These are phyloP conservation scores for Neofelis nebulosa DNA, from an alignment of 2,113 vertebrate species.

Conservation along the genomic window DNA sequence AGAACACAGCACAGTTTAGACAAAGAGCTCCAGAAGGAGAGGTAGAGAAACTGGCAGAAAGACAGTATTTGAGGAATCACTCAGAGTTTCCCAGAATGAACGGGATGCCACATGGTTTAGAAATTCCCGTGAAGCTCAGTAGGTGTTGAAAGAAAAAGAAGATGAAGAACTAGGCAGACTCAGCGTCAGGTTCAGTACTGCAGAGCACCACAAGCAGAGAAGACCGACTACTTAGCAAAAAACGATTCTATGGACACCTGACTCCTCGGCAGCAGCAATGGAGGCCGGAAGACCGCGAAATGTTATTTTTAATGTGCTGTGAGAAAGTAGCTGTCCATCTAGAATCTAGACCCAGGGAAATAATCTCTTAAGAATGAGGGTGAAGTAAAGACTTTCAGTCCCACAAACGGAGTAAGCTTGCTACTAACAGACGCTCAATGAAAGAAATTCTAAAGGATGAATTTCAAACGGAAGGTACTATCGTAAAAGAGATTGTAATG, in stretches of 20 bases:
- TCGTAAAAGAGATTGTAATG: slow-evolving; percentile 4
- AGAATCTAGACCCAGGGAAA: not conserved
- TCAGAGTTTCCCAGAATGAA: slow-evolving; percentile 21
- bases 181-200: not conserved
- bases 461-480: not conserved
- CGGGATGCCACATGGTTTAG: not conserved
- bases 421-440: not conserved
- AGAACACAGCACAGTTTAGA: not conserved
- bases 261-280: slow-evolving; percentile 5
- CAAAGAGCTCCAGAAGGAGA: slow-evolving; percentile 26
- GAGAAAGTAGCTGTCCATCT: not conserved
- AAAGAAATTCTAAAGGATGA: slow-evolving; percentile 33
- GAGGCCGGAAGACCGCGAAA: not conserved
- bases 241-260: not conserved
- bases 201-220: slow-evolving; percentile 7
- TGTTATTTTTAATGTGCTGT: not conserved
- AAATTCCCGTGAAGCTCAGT: not conserved
- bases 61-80: not conserved
- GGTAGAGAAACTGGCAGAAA: not conserved
- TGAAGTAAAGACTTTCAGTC: not conserved
- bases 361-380: slow-evolving; percentile 24
- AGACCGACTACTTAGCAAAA: slow-evolving; percentile 9
- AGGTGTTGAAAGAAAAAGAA: slow-evolving; percentile 14
- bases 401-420: not conserved
- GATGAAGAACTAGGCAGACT: not conserved